Conservation (phyloP, 2,888 invertebrate genomes). For the Nemoura dubitans region DNA sequence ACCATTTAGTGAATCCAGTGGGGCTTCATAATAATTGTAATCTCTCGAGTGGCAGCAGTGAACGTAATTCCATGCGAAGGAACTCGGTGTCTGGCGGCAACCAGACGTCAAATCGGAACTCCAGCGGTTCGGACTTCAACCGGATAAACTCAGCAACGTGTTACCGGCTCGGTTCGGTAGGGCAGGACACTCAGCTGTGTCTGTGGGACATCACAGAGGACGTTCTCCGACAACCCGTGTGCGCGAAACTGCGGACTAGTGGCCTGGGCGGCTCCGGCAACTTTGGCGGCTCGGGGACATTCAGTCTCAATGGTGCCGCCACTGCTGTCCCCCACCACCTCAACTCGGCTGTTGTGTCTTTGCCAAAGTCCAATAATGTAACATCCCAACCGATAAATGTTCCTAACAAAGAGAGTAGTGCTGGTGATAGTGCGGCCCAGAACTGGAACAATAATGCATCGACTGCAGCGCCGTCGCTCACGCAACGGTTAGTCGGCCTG, state of each 20-base stretch:
- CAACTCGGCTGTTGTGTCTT: slow-evolving; percentile 43
- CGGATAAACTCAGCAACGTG: slow-evolving; percentile 67
- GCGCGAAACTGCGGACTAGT: slow-evolving; percentile 58
- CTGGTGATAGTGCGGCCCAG: slow-evolving; percentile 43
- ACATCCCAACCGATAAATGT: slow-evolving; percentile 45
- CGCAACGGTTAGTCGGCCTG: slow-evolving; percentile 74
- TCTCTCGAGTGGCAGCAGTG: slow-evolving; percentile 49
- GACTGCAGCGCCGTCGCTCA: slow-evolving; percentile 64
- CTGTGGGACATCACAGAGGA: slow-evolving; percentile 99
- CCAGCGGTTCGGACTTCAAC: slow-evolving; percentile 59
- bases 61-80: slow-evolving; percentile 52
- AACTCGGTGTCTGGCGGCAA: slow-evolving; percentile 50
- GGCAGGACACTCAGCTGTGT: slow-evolving; percentile 97
- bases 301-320: slow-evolving; percentile 49
- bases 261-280: slow-evolving; percentile 55
- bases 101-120: slow-evolving; percentile 60
- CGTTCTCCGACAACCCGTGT: slow-evolving; percentile 79
- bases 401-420: slow-evolving; percentile 47
- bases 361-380: slow-evolving; percentile 47
- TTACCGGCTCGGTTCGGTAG: slow-evolving; percentile 91
- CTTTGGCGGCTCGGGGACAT: slow-evolving; percentile 55
- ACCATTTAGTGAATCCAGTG: slow-evolving; percentile 50
- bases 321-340: slow-evolving; percentile 41
- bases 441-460: slow-evolving; percentile 43
- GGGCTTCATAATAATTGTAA: slow-evolving; percentile 55